Evolutionary conservation across 2,797 vertebrate genomes (phyloP), one percentile per base, ranked within the genome.

Genomic region (Danio choprae): DNA sequence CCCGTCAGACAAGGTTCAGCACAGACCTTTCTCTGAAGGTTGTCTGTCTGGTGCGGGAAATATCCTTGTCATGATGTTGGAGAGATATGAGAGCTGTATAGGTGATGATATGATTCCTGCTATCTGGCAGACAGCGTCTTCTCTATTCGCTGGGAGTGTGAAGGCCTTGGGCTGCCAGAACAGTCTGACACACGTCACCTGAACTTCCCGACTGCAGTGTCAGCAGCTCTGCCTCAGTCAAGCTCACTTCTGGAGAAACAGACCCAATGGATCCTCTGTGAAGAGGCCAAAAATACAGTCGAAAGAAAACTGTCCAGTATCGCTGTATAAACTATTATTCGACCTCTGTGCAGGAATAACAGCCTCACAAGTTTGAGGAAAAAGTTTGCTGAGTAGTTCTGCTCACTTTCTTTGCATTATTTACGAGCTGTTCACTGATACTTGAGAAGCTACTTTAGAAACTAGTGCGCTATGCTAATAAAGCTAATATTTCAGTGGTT

Each of bases 21-120:
- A 68, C 50, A 73, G 81, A 82, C 83, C 86, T 81, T 84, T 86
- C 78, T 53, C 63, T 75, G 85, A 87, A 87, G 86, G 86, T 79
- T 87, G 86, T 86, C 86, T 84, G 86, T 81, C 81, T 65, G 46
- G 50, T 62, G 38, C 53, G 59, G 80, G 63, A 75, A 78, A 84
- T 82, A 83, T 80, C 85, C 85, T 87, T 86, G 81, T 71, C 36
- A 44, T 20, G 53, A 64, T 74, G 20, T 64, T 69, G 16, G 12
- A 53, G 15, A 84, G 81, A 86, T 86, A 84, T 79, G 81, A 81
- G 53, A 22, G 18, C 40, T 83, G 11, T 29, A 29, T 75, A 65
- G 63, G 56, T 58, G 62, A 74, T 75, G 38, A 79, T 70, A 79
- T 60, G 46, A 79, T 81, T 70, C n/a, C 15, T 48, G 72, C 71